Conservation (phyloP, 37 sponge, comb jelly and placozoan species). For the Halichondria panicea region DNA sequence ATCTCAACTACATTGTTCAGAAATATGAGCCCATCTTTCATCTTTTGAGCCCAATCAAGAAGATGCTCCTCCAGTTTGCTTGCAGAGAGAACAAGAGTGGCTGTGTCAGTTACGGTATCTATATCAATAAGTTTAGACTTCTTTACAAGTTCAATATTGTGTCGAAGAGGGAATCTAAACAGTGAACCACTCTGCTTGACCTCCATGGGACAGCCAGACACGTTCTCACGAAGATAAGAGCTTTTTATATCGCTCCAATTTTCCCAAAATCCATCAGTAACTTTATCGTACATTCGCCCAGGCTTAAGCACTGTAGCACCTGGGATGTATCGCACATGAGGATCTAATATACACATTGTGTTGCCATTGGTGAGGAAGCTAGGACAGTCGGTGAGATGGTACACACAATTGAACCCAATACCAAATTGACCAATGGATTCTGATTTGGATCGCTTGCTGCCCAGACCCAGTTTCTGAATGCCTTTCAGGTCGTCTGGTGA, state of each 20-base stretch:
- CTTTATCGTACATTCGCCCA: conserved; percentile 10
- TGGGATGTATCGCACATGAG: conserved; percentile 43
- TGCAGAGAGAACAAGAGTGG: conserved; percentile 5
- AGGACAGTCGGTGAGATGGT: conserved; percentile 78
- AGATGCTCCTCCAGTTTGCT: conserved; percentile 18
- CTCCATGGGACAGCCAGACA: not conserved
- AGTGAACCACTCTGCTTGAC: conserved; percentile 20
- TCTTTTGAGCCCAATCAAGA: conserved; percentile 33
- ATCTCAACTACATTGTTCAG: conserved; percentile 42
- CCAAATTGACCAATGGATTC: conserved; percentile 72
- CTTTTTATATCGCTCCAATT: conserved; percentile 17
- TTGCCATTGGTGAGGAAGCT: conserved; percentile 45
- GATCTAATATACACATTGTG: conserved; percentile 46
- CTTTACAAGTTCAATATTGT: conserved; percentile 4
- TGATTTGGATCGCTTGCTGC: conserved; percentile 51
- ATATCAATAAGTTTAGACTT: conserved; percentile 23
- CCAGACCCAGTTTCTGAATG: conserved; percentile 69
- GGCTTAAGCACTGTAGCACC: conserved; percentile 15
- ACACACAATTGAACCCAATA: conserved; percentile 81
- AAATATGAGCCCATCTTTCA: conserved; percentile 50
- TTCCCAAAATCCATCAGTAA: conserved; percentile 37
- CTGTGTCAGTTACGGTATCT: not conserved
- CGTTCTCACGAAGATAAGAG: conserved; percentile 11
- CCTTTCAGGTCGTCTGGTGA: conserved; percentile 64
- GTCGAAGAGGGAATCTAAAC: conserved; percentile 44